phyloP scores from a whole-genome alignment of 2,113 vertebrate genomes.

The Cheilinus undulatus region DNA sequence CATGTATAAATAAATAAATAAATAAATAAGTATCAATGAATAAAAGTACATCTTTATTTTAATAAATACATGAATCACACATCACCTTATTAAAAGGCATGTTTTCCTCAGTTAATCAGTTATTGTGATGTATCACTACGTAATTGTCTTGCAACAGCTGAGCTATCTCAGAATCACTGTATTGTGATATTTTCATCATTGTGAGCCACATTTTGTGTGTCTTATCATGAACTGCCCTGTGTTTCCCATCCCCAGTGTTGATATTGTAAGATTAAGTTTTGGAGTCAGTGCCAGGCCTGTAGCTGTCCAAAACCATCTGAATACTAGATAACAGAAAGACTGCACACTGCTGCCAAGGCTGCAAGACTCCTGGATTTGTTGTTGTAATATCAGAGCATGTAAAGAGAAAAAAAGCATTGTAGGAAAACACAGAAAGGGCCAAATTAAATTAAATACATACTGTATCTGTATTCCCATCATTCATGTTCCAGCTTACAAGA shows the following conservation, averaged over 20 bases:
- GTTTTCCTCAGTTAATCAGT: no score
- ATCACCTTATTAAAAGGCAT: no score
- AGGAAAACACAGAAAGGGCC: not conserved
- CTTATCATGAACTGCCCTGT: no score
- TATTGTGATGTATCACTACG: no score
- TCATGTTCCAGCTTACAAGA: not conserved
- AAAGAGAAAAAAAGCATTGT: not conserved
- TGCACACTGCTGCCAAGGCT: not conserved
- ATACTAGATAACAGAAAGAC: not conserved
- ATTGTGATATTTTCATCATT: no score
- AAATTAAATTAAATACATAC: not conserved
- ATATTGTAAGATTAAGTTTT: conserved; percentile 33
- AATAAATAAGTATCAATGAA: no score
- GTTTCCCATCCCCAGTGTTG: not conserved
- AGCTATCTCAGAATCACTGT: no score
- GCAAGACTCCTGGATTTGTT: not conserved
- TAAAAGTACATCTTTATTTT: no score
- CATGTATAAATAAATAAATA: no score
- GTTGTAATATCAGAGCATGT: conserved; percentile 17
- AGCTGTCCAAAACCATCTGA: conserved; percentile 24
- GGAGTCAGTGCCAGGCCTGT: conserved; percentile 24
- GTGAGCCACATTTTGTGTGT: no score
- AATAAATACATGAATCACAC: no score
- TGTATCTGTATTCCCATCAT: not conserved
- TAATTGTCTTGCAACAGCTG: no score